Evolutionary conservation across 2,888 invertebrate species (phyloP), one percentile per base, ranked within the genome.

Genomic region (Onchidella celtica): DNA sequence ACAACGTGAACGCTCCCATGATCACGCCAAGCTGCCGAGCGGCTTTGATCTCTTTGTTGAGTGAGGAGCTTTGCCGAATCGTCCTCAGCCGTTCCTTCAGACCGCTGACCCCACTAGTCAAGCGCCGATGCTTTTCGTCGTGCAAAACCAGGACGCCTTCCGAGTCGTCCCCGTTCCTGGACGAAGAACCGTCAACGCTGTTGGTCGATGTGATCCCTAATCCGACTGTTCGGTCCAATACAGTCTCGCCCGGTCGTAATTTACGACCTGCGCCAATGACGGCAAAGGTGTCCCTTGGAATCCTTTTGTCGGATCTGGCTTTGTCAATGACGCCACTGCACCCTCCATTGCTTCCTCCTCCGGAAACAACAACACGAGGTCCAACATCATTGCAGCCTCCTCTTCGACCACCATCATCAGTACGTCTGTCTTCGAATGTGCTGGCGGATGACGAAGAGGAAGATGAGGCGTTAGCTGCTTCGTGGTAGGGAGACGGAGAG

Each of bases 21-120:
- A 95, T 95, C 21, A 95, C 95, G 0, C 95, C 95, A 6, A 95
- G 92, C 83, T 95, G 95, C 61, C 94, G 92, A 2, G 95, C 95
- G 4, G 95, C 95, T 86, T 95, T 94, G 68, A 93, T 92, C 81
- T 93, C 93, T 70, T 90, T 91, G 38, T 89, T 89, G 72, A 93
- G 80, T 1, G 91, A 91, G 3, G 90, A 89, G 69, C 88, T 89
- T 75, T 89, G 89, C 21, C 89, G 86, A n/a, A 91, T 86, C 29
- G 86, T 89, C 68, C 86, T 89, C 6, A 90, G 27, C 11, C 81
- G 69, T 36, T 81, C 76, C 24, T 69, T 66, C 29, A 76, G 57
- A 47, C 65, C 61, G 27, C 36, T 65, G 57, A 66, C 57, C 32
- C 68, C 70, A n/a, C 65, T 21, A 6, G 72, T 80, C 36, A 79